A percentile compares a stretch with the other conserved stretches of the same genome.
These are phyloP conservation scores for Chaitophorus viminalis DNA, from an alignment of 2,888 invertebrate species.

Conservation along the genomic window DNA sequence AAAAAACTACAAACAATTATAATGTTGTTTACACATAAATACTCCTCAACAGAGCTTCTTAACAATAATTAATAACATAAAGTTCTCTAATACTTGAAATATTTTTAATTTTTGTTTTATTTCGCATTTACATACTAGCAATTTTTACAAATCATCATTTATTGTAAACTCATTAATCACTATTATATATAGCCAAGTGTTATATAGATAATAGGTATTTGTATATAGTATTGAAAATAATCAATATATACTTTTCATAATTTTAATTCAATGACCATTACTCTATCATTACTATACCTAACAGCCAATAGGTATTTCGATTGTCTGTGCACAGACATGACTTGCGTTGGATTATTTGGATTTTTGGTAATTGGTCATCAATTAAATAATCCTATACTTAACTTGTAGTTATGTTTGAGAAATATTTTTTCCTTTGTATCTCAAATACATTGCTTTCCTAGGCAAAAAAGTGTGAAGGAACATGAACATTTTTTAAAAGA, in stretches of 20 bases:
- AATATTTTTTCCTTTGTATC: background rate
- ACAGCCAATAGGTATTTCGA: background rate
- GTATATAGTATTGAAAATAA: background rate
- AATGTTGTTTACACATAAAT: constrained; percentile 21
- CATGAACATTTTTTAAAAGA: too few relatives aligned
- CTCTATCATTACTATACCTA: background rate
- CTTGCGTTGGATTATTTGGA: background rate
- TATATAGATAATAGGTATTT: background rate
- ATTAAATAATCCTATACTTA: background rate
- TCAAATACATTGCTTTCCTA: background rate
- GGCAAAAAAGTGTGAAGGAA: background rate
- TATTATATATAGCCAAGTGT: background rate
- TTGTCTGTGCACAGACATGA: background rate
- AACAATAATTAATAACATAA: background rate
- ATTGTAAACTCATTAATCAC: background rate
- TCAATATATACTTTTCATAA: background rate
- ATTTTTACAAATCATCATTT: background rate
- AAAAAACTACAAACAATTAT: background rate
- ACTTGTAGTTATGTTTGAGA: background rate
- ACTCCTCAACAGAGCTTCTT: background rate
- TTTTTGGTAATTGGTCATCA: background rate
- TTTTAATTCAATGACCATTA: background rate
- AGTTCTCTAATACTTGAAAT: constrained; percentile 5
- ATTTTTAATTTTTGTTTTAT: background rate
- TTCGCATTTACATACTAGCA: background rate